These are phyloP conservation scores for Notamacropus eugenii DNA, from an alignment of 2,797 vertebrate species.

Conservation along the genomic window DNA sequence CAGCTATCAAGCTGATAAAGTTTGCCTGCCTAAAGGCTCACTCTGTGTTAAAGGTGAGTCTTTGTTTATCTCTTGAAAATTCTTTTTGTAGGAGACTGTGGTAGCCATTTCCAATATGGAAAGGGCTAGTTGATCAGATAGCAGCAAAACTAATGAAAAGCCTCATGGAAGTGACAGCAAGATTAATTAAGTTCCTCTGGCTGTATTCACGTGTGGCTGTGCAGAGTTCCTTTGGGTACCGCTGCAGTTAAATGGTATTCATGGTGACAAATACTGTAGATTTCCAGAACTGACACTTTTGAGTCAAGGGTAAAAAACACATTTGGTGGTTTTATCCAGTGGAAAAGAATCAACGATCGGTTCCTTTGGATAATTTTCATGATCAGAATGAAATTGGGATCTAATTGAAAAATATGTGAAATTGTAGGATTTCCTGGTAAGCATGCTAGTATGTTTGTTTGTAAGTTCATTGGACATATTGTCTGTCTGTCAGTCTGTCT, in stretches of 20 bases:
- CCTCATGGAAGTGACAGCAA: slow-evolving; percentile 95
- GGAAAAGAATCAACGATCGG: slow-evolving; percentile 71
- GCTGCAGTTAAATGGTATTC: slow-evolving; percentile 91
- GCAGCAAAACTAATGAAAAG: slow-evolving; percentile 95
- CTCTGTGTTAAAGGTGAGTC: slow-evolving; percentile 73
- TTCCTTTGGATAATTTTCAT: slow-evolving; percentile 73
- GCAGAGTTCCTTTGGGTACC: slow-evolving; percentile 89
- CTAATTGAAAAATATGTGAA: slow-evolving; percentile 71
- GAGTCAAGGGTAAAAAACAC: slow-evolving; percentile 96
- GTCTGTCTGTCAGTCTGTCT: no score
- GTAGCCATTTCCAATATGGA: slow-evolving; percentile 84
- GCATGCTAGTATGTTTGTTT: slow-evolving; percentile 33
- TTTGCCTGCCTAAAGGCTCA: slow-evolving; percentile 62
- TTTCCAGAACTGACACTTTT: slow-evolving; percentile 90
- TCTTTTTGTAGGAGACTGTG: slow-evolving; percentile 78
- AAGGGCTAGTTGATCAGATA: slow-evolving; percentile 93
- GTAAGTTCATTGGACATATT: slow-evolving; percentile 65
- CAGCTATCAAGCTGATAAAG: slow-evolving; percentile 68
- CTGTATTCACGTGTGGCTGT: slow-evolving; percentile 84
- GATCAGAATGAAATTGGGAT: slow-evolving; percentile 74
- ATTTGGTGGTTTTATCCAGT: slow-evolving; percentile 83
- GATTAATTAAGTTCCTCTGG: slow-evolving; percentile 96
- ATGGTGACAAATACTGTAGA: slow-evolving; percentile 95
- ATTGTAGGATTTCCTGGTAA: slow-evolving; percentile 63
- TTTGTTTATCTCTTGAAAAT: slow-evolving; percentile 83